Conservation (phyloP, 92 coral and sea anemone species). For the Palythoa grandis region DNA sequence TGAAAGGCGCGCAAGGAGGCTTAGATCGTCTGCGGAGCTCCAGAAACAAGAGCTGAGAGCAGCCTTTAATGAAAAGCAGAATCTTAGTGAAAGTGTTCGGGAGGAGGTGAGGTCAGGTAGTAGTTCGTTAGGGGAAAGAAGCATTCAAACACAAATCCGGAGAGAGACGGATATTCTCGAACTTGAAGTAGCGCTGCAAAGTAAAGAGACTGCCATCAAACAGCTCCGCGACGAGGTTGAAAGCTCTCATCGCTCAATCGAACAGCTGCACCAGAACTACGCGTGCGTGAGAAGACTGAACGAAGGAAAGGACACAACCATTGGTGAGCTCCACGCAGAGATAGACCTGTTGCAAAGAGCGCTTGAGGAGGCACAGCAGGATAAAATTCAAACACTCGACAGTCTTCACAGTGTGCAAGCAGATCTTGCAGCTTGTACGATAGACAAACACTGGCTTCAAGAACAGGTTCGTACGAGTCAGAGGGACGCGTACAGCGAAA, state of each 20-base stretch:
- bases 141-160: conserved; percentile 35
- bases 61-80: conserved; percentile 69
- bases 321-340: conserved; percentile 77
- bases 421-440: conserved; percentile 72
- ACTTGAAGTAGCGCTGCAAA: conserved; percentile 67
- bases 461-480: conserved; percentile 69
- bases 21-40: conserved; percentile 56
- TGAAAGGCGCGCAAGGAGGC: conserved; percentile 13
- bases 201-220: conserved; percentile 77
- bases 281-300: conserved; percentile 79
- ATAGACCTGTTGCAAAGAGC: conserved; percentile 80
- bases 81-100: conserved; percentile 56
- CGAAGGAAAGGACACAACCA: conserved; percentile 86
- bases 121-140: conserved; percentile 38
- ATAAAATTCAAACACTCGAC: conserved; percentile 66
- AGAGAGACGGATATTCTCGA: conserved; percentile 73
- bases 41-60: conserved; percentile 85
- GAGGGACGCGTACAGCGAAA: conserved; percentile 45
- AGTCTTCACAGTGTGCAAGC: conserved; percentile 77
- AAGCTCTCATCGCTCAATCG: conserved; percentile 66
- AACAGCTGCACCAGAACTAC: conserved; percentile 85
- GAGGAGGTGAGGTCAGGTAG: conserved; percentile 63
- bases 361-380: conserved; percentile 77
- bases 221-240: conserved; percentile 78
- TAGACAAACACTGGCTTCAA: conserved; percentile 84